Base-by-base conservation (phyloP, 64 coral and sea anemone species). In the Trachythela sp. region DNA sequence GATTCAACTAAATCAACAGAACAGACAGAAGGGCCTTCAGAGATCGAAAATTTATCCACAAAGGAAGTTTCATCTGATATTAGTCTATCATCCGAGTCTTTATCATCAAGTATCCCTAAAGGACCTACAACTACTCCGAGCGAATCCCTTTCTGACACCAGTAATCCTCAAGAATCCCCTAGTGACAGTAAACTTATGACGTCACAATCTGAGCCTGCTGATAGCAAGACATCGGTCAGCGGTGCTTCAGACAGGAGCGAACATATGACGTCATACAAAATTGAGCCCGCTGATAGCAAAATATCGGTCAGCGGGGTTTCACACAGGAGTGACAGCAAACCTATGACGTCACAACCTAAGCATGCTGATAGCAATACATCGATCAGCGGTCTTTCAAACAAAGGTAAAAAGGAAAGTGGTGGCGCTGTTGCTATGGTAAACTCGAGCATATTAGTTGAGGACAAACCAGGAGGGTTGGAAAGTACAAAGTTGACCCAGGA, bases 401-500 rank as follows among this genome's bases (percentile, higher is more conserved):
- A n/a, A n/a, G n/a, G n/a, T n/a, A n/a, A n/a, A n/a, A n/a, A n/a
- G 20, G 40, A 42, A 48, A 42, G 9, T 17, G 32, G 22, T 22
- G 40, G 24, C 39, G 40, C 32, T 14, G 41, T 13, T 30, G 84
- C 40, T 48, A 85, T 2, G 11, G 84, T 27, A 38, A 29, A 36
- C 39, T 31, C 30, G 13, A 4, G 24, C 41, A 37, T 14, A 17
- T 17, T 38, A 31, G 32, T 1, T 64, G 20, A 88, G 51, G 39
- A 39, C 6, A 70, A 4, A 38, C 84, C 17, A 88, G 39, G 18
- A 40, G 27, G 64, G 76, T 67, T 20, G 70, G 58, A 86, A 75
- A 54, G 29, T 9, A 83, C 29, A 33, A 77, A 85, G 27, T 70
- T 40, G 17, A 87, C 48, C 32, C 36, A 83, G 27, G 96, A 99